phyloP scores from a whole-genome alignment of 64 coral and sea anemone genomes.

The Montipora efflorescens region DNA sequence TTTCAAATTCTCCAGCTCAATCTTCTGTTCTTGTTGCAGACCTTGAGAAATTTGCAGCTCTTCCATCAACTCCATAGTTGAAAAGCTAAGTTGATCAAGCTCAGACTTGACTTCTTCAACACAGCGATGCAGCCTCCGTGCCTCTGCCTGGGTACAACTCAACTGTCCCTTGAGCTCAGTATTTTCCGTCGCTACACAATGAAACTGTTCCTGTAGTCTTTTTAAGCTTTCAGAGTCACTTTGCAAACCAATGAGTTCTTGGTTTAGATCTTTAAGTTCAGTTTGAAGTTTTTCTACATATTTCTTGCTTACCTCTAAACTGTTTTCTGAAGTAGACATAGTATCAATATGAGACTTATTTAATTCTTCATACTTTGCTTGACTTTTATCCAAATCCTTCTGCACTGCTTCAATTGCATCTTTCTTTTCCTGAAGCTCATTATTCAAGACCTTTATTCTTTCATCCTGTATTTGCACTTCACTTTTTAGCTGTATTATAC shows the following conservation, averaged over 20 bases:
- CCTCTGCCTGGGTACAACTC: background rate
- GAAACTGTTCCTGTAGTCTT: conserved; percentile 41
- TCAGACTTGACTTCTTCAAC: conserved; percentile 81
- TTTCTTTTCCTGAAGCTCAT: conserved; percentile 9
- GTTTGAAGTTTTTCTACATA: conserved; percentile 45
- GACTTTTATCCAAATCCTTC: conserved; percentile 1
- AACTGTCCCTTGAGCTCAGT: conserved; percentile 1
- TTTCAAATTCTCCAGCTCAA: conserved; percentile 87
- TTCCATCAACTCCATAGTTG: conserved; percentile 92
- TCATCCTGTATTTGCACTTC: conserved; percentile 12
- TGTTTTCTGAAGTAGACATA: conserved; percentile 12
- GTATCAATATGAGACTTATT: background rate
- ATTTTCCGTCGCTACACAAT: conserved; percentile 61
- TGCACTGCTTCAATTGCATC: background rate
- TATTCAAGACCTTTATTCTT: conserved; percentile 1
- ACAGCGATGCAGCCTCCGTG: conserved; percentile 43
- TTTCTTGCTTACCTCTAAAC: background rate
- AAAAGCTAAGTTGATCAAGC: conserved; percentile 58
- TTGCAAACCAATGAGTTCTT: conserved; percentile 1
- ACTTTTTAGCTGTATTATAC: conserved; percentile 19
- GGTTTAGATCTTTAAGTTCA: conserved; percentile 45
- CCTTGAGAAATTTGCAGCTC: conserved; percentile 85
- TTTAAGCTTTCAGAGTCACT: conserved; percentile 48
- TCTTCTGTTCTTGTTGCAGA: conserved; percentile 75
- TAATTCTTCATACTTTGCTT: conserved; percentile 4